phyloP scores from a whole-genome alignment of 2,797 vertebrate species.

The Sebastes variabilis region DNA sequence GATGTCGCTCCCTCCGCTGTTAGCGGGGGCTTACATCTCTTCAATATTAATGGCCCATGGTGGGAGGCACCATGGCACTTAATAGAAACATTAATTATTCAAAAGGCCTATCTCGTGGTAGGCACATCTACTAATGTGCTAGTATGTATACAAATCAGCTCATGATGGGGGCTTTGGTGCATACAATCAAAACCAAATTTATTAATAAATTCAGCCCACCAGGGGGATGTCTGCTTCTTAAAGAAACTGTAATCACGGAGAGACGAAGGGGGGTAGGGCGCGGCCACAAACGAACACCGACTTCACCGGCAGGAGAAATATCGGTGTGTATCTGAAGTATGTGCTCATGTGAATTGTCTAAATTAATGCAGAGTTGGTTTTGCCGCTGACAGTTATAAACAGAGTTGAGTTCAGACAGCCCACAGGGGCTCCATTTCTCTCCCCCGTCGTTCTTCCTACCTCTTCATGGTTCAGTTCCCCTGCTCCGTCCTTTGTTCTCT shows the following conservation, averaged over 20 bases:
- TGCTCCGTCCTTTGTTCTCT: constrained; percentile 29
- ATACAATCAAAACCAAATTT: constrained; percentile 74
- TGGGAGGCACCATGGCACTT: constrained; percentile 77
- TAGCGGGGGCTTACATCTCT: constrained; percentile 78
- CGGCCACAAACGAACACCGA: neutral
- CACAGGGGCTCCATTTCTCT: neutral
- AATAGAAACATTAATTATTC: constrained; percentile 86
- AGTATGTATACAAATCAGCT: constrained; percentile 85
- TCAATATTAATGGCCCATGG: constrained; percentile 82
- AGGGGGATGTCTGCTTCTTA: constrained; percentile 61
- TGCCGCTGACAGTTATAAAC: constrained; percentile 44
- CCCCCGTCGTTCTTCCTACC: neutral
- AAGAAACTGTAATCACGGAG: constrained; percentile 70
- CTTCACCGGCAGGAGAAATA: constrained; percentile 23
- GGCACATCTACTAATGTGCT: constrained; percentile 81
- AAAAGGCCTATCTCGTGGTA: constrained; percentile 73
- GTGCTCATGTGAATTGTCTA: constrained; percentile 13
- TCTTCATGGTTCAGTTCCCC: constrained; percentile 30
- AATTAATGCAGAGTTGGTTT: constrained; percentile 44
- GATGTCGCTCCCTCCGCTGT: constrained; percentile 79
- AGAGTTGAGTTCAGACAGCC: constrained; percentile 25
- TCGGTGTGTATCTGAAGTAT: constrained; percentile 6
- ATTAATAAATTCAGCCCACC: constrained; percentile 71
- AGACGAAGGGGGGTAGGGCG: constrained; percentile 25
- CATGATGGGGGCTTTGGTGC: constrained; percentile 69